These are phyloP conservation scores for Acrobasis consociella DNA, from an alignment of 2,888 invertebrate genomes.

Conservation along the genomic window DNA sequence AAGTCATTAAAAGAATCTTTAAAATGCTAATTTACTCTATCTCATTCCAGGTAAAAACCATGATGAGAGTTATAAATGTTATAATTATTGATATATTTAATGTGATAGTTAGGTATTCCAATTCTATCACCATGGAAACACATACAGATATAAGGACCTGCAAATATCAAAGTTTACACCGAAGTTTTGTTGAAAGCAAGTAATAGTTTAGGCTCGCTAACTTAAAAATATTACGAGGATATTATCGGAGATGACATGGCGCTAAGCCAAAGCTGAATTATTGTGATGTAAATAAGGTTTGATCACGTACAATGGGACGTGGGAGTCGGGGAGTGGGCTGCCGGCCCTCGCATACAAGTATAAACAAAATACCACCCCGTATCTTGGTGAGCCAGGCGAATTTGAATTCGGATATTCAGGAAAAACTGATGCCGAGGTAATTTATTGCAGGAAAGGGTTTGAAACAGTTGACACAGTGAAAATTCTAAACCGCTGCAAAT, in stretches of 20 bases:
- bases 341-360: slow-evolving; percentile 49
- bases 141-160: too few relatives aligned
- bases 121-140: too few relatives aligned
- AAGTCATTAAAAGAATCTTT: slow-evolving; percentile 10
- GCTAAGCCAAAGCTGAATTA: slow-evolving; percentile 66
- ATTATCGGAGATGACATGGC: slow-evolving; percentile 56
- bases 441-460: slow-evolving; percentile 2
- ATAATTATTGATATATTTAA: neutral
- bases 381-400: slow-evolving; percentile 44
- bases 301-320: slow-evolving; percentile 71
- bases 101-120: neutral
- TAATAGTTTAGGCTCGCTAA: slow-evolving; percentile 30
- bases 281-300: slow-evolving; percentile 79
- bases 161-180: too few relatives aligned
- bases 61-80: neutral
- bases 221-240: slow-evolving; percentile 37
- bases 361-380: slow-evolving; percentile 60
- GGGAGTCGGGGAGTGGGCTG: slow-evolving; percentile 65
- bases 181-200: neutral
- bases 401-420: slow-evolving; percentile 40
- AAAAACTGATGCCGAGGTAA: slow-evolving; percentile 22
- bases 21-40: slow-evolving; percentile 10
- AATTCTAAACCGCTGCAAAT: neutral
- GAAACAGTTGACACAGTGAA: slow-evolving; percentile 8
- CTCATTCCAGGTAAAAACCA: neutral